Evolutionary conservation across 1,140 invertebrate genomes (phyloP), one percentile per base, ranked within the genome.

Genomic region (Leptinotarsa lineolata): DNA sequence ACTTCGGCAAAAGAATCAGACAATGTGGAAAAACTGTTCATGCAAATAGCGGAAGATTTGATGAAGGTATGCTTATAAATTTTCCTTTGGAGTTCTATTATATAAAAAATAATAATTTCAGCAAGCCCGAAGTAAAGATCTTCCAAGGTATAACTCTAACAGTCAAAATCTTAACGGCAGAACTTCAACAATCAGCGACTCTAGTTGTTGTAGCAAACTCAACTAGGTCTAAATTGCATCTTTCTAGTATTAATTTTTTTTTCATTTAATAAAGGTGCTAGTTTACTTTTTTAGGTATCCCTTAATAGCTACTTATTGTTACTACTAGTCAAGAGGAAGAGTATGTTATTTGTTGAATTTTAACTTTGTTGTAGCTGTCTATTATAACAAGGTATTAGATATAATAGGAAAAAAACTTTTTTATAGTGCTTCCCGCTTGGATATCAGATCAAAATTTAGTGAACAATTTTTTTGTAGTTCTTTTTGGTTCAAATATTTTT

Each of bases 1-100:
- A 99, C 97, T 24, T 99, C 97, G 44, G 97, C 97, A 15, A 98
- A 99, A 87, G 96, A 98, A 86, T 95, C 96, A 44, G 95, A 97
- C 80, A 99, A 99, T 88, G 97, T 99, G 39, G 97, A 99, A 86
- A 92, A 95, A 85, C 87, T 98, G 68, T 98, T 98, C 86, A 93
- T 95, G 89, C 95, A 97, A 85, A 98, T 98, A 80, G 96, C 96
- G 71, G 93, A 94, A 59, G 95, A 95, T 86, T 87, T 96, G 21
- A 95, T 95, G 90, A 94, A 95, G 90, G 88, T 92, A 88, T 85
- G 59, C 66, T 21, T 5, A 24, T 20, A 5, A 18, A 63, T 18
- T 63, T 46, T 39, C 30, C 30, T 39, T 39, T 39, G 30, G 30
- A 39, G 0, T 39, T 39, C 8, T 39, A 39, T 68, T 74, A 60